Base-by-base conservation (phyloP, 2,113 vertebrate species). In the Mormyrus lacerda region DNA sequence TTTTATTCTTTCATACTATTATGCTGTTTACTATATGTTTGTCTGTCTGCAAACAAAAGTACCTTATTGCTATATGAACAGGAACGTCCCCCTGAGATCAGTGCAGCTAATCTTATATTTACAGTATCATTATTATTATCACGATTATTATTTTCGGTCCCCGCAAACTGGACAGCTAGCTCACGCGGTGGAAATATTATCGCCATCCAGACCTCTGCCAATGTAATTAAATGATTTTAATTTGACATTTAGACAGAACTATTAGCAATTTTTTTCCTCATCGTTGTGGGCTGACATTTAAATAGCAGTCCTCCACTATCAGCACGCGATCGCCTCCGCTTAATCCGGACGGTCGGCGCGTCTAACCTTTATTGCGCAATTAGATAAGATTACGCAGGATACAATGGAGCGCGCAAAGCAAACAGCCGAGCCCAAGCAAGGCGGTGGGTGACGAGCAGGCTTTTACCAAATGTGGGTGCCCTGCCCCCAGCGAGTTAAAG, bases 191-290 rank as follows among this genome's bases (percentile, higher is more conserved):
- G 91, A 91, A 91, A 94, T 93, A 95, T 94, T 92, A 94, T 92
- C 93, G 94, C 94, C 93, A 93, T 92, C 91, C 89, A 91, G 88
- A 90, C 92, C 91, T 91, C 89, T 82, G 90, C 90, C 79, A 76
- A 90, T 91, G 91, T 94, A 95, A 96, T 95, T 94, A 93, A 96
- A 96, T 96, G 91, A 96, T 96, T 95, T 93, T 92, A 95, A 93
- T 95, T 91, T 95, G 95, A 95, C 95, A 96, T 96, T 96, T 96
- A 94, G 93, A 95, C 90, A 90, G 88, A 93, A 94, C 93, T 93
- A 94, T 95, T 94, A 94, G 93, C 93, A 91, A 89, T 83, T 92
- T 93, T 87, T 65, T 85, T 2, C 7, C 21, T 92, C 89, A 92
- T 94, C 93, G 94, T 96, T 94, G 93, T 90, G 90, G 90, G 48